Percentiles rank a stretch among this genome's conserved stretches.
Evolutionary conservation across 2,797 vertebrate genomes (phyloP).

Genomic region (Salarias fasciatus): DNA sequence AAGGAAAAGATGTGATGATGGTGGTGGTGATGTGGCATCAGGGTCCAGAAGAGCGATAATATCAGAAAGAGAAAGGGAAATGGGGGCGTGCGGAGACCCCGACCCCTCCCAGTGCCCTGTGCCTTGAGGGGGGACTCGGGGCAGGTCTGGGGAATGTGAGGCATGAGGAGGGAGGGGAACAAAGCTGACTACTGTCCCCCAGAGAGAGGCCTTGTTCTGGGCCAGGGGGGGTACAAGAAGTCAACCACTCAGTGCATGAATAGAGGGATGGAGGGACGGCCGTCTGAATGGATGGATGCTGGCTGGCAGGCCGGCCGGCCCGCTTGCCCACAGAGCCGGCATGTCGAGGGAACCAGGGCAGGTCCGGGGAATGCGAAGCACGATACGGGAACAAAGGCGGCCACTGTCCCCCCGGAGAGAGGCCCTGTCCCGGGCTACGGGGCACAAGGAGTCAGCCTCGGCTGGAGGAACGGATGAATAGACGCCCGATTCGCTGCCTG

Average conservation of each 20-base stretch:
- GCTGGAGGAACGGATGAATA: slow-evolving; percentile 46
- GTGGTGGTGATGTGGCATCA: not conserved
- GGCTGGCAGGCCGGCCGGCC: slow-evolving; percentile 43
- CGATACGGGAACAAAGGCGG: slow-evolving; percentile 79
- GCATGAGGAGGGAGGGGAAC: slow-evolving; percentile 77
- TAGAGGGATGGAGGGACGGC: slow-evolving; percentile 54
- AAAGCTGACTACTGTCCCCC: slow-evolving; percentile 84
- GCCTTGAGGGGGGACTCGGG: slow-evolving; percentile 73
- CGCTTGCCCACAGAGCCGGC: slow-evolving; percentile 63
- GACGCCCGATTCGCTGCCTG: slow-evolving; percentile 15
- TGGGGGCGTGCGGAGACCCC: slow-evolving; percentile 58
- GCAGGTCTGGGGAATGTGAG: slow-evolving; percentile 81
- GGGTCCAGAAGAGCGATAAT: slow-evolving; percentile 54
- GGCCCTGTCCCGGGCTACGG: slow-evolving; percentile 67
- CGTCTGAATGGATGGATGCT: slow-evolving; percentile 56
- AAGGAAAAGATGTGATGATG: slow-evolving; percentile 12
- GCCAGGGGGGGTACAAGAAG: slow-evolving; percentile 66
- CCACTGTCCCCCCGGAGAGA: slow-evolving; percentile 82
- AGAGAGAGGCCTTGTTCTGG: slow-evolving; percentile 82
- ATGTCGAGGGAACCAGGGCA: slow-evolving; percentile 67
- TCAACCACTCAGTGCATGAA: slow-evolving; percentile 63
- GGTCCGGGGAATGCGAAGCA: slow-evolving; percentile 80
- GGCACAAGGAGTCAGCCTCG: slow-evolving; percentile 58
- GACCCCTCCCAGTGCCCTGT: slow-evolving; percentile 69
- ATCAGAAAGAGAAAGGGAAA: slow-evolving; percentile 63